phyloP scores from a whole-genome alignment of 2,888 invertebrate species.

The Cordylochernes scorpioides region DNA sequence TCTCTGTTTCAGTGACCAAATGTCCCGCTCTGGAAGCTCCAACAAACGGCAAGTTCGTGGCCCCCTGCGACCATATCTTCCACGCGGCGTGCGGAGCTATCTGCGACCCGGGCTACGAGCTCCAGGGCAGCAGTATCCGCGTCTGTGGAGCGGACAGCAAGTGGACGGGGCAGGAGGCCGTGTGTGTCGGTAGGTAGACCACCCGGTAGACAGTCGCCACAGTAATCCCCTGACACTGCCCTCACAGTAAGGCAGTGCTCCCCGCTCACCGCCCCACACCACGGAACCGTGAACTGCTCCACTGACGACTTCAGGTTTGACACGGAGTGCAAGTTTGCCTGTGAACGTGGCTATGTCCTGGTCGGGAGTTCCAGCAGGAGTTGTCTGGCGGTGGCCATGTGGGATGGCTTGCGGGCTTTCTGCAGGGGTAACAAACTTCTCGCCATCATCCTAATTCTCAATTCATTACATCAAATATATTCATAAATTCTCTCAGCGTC shows the following conservation, averaged over 20 bases:
- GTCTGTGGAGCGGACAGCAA: conserved; percentile 35
- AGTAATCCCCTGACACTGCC: too few relatives aligned
- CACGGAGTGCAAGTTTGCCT: conserved; percentile 35
- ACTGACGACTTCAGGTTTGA: conserved; percentile 28
- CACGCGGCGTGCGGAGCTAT: conserved; percentile 41
- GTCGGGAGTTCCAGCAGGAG: conserved; percentile 35
- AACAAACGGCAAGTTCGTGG: conserved; percentile 37
- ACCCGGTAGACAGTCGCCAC: too few relatives aligned
- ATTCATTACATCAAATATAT: too few relatives aligned
- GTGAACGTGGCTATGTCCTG: conserved; percentile 33
- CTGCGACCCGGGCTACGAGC: conserved; percentile 35
- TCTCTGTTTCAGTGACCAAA: conserved; percentile 27
- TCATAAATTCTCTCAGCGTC: too few relatives aligned
- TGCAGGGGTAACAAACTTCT: conserved; percentile 26
- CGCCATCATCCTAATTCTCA: too few relatives aligned
- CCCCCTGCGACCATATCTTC: conserved; percentile 34
- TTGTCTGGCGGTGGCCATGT: conserved; percentile 36
- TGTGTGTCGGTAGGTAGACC: conserved; percentile 31
- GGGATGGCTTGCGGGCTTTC: conserved; percentile 37
- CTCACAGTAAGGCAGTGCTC: conserved; percentile 35
- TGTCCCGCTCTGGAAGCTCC: conserved; percentile 33
- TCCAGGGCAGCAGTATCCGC: conserved; percentile 28
- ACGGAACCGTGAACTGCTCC: conserved; percentile 29
- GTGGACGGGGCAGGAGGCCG: conserved; percentile 37
- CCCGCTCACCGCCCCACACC: conserved; percentile 28